Conservation (phyloP, 1,140 invertebrate genomes). For the Drosophila gunungcola region DNA sequence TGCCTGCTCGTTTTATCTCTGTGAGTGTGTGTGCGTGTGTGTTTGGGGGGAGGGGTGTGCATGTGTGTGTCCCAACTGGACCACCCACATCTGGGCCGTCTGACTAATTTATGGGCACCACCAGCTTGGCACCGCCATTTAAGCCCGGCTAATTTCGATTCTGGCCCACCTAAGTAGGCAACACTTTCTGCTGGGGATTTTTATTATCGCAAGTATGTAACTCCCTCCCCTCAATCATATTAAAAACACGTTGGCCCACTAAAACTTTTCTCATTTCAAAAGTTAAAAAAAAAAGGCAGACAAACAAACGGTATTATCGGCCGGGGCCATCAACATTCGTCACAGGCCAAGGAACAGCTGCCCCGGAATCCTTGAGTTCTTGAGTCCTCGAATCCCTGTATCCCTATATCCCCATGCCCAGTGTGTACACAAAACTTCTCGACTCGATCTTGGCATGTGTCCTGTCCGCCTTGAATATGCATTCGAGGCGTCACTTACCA, state of each 20-base stretch:
- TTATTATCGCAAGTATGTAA: neutral
- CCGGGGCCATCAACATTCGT: slow-evolving; percentile 68
- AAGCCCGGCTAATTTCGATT: slow-evolving; percentile 68
- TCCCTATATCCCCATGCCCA: slow-evolving; percentile 5
- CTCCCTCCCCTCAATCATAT: slow-evolving; percentile 34
- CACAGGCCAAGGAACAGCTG: slow-evolving; percentile 51
- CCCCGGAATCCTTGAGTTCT: slow-evolving; percentile 19
- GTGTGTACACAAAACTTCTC: slow-evolving; percentile 45
- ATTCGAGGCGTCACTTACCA: slow-evolving; percentile 67
- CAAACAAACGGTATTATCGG: slow-evolving; percentile 81
- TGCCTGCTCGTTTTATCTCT: slow-evolving; percentile 54
- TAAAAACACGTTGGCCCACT: slow-evolving; percentile 56
- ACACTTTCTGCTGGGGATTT: slow-evolving; percentile 6
- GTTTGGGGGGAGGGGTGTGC: slow-evolving; percentile 8
- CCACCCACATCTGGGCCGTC: slow-evolving; percentile 60
- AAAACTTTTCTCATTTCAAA: slow-evolving; percentile 82
- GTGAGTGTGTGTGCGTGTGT: slow-evolving; percentile 5
- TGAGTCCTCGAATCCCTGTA: slow-evolving; percentile 10
- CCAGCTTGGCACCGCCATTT: slow-evolving; percentile 63
- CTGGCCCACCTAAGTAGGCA: slow-evolving; percentile 57
- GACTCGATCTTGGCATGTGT: slow-evolving; percentile 59
- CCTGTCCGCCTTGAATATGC: slow-evolving; percentile 64
- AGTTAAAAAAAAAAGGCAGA: slow-evolving; percentile 76
- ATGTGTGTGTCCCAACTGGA: slow-evolving; percentile 53
- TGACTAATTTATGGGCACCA: slow-evolving; percentile 78